Percentiles rank a stretch among this genome's conserved stretches.
Evolutionary conservation across 2,888 invertebrate species (phyloP).

Genomic region (Byasa hedistus): DNA sequence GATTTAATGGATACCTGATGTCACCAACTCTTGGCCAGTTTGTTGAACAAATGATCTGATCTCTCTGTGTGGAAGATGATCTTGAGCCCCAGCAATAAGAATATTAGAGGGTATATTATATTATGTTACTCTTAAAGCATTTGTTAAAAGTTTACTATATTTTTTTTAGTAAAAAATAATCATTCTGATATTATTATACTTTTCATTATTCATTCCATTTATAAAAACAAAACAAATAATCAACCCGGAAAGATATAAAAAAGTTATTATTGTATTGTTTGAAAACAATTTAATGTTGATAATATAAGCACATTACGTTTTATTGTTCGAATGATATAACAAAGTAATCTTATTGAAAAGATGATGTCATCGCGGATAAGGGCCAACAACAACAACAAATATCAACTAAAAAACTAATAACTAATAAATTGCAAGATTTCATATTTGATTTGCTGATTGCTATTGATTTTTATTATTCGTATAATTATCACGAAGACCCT

Average conservation of each 20-base stretch:
- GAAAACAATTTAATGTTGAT: background rate
- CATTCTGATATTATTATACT: background rate
- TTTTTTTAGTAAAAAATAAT: background rate
- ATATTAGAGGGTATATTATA: too few relatives aligned
- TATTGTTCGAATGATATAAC: background rate
- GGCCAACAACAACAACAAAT: background rate
- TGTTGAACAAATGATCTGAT: too few relatives aligned
- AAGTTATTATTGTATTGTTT: conserved; percentile 2
- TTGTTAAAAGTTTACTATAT: too few relatives aligned
- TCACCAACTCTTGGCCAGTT: too few relatives aligned
- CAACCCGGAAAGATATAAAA: background rate
- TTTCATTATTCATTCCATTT: background rate
- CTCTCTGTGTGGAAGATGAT: too few relatives aligned
- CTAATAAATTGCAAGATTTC: background rate
- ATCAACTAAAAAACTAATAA: background rate
- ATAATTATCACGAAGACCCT: too few relatives aligned
- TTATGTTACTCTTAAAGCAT: too few relatives aligned
- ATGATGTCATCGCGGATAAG: conserved; percentile 1
- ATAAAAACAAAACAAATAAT: background rate
- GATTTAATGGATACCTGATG: too few relatives aligned
- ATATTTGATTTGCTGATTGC: too few relatives aligned
- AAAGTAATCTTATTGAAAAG: background rate
- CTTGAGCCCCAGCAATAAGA: too few relatives aligned
- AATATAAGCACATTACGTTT: background rate
- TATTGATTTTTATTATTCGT: too few relatives aligned